Evolutionary conservation across 2,113 vertebrate genomes (phyloP), one percentile per base, ranked within the genome.

Genomic region (Trematocara nigrifrons): DNA sequence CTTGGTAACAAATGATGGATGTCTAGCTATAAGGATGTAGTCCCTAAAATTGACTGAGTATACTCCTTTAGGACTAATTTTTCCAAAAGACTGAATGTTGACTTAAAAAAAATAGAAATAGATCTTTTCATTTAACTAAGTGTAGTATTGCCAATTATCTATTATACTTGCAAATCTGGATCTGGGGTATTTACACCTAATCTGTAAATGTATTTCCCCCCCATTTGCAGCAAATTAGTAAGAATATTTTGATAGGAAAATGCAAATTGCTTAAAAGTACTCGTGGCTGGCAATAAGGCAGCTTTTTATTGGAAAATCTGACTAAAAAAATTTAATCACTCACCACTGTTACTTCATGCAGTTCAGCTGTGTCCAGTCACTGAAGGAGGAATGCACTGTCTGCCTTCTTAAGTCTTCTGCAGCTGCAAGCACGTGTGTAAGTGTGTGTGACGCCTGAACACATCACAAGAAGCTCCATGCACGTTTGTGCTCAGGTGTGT

Each of bases 351-450:
- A 7, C 49, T 56, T 15, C 64, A 13, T 20, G 53, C 33, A 80
- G 56, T 49, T 71, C 78, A 74, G 79, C 10, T 20, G 54, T 71
- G 56, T 80, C 66, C 40, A 40, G 71, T 81, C 20, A 57, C 29
- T 77, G 59, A 22, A 38, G 16, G 22, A 77, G 74, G 77, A 89
- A 89, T 86, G 82, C 82, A 71, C 89, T 84, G 85, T 89, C 81
- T 29, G n/a, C 16, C 57, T 18, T 45, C 76, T 66, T 61, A 66
- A 76, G 9, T 54, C 9, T 53, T 81, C 52, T 40, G 66, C 81
- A 80, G 88, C 81, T 87, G 51, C 45, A 66, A 33, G 29, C 66
- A 6, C 7, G 22, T 2, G 7, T 9, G 31, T 6, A 49, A 42
- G 4, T 16, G 51, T 13, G 51, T 12, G 53, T 64, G 15, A 74